Percentiles rank a stretch among this genome's conserved stretches.
phyloP scores from a whole-genome alignment of 2,797 vertebrate species.

The Gallinago solitaria region DNA sequence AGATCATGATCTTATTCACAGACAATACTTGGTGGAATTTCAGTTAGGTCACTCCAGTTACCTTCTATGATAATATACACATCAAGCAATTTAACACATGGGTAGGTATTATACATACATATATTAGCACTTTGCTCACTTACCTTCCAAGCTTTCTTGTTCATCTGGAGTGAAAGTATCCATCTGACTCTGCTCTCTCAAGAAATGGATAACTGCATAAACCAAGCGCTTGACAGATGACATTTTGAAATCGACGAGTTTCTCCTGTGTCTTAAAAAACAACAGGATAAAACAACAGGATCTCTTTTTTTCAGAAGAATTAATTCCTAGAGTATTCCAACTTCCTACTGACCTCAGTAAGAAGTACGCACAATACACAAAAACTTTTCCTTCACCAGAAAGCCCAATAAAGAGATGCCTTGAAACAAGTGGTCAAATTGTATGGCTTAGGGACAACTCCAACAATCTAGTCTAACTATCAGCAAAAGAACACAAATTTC shows the following conservation, averaged over 20 bases:
- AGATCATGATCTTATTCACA: not conserved
- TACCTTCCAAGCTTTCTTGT: slow-evolving; percentile 98
- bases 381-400: not conserved
- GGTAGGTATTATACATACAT: not conserved
- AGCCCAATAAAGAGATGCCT: accelerated
- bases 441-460: not conserved
- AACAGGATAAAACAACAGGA: slow-evolving; percentile 26
- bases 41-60: not conserved
- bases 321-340: not conserved
- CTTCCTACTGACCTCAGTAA: not conserved
- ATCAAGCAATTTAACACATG: not conserved
- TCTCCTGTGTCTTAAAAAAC: slow-evolving; percentile 59
- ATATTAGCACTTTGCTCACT: not conserved
- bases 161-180: slow-evolving; percentile 92
- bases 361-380: not conserved
- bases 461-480: not conserved
- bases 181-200: slow-evolving; percentile 92
- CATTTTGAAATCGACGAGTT: slow-evolving; percentile 79
- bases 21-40: not conserved
- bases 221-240: slow-evolving; percentile 93
- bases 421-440: not conserved
- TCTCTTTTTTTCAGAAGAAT: not conserved
- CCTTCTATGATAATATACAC: not conserved
- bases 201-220: slow-evolving; percentile 95
- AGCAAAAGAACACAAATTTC: not conserved